Evolutionary conservation across 2,888 invertebrate species (phyloP), one percentile per base, ranked within the genome.

Genomic region (Strigamia maritima): DNA sequence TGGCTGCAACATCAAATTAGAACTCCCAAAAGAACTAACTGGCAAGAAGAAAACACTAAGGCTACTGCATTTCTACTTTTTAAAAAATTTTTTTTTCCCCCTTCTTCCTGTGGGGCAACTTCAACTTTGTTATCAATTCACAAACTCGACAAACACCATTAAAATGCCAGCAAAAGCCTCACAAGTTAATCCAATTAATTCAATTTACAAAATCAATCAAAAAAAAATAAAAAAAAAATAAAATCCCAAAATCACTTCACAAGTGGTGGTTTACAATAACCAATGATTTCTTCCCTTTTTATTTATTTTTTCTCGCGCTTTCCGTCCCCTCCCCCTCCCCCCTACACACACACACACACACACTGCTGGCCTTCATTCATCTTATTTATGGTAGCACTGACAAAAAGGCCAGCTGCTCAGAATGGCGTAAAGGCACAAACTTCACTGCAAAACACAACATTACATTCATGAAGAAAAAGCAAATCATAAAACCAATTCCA

Each of bases 371-470:
- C 28, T 35, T 74, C 75, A 74, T 74, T 74, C 35, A 74, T 74
- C 75, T 74, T 74, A 74, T 74, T 74, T 74, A 74, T 74, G 75
- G 75, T 35, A 35, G 75, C 75, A 35, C 75, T 74, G 75, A 74
- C 75, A 74, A 74, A 74, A 74, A 35, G 75, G 75, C 75, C 75
- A 74, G 75, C 75, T 74, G 75, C 75, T 74, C 35, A 35, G 75
- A 74, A 74, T 74, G 75, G 75, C 35, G 31, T 19, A 24, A 35
- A 74, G 75, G 75, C n/a, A 35, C 28, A 74, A 35, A 54, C 54
- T 54, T 54, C 54, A 54, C 54, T 54, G 54, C 54, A 54, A 54
- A 54, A 54, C 54, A 54, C 54, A 54, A 54, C 54, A 54, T 54
- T 54, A 54, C 54, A 54, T 54, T 54, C 54, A 54, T 54, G 54